Base-by-base conservation (phyloP, 2,113 vertebrate species). In the Caloenas nicobarica region DNA sequence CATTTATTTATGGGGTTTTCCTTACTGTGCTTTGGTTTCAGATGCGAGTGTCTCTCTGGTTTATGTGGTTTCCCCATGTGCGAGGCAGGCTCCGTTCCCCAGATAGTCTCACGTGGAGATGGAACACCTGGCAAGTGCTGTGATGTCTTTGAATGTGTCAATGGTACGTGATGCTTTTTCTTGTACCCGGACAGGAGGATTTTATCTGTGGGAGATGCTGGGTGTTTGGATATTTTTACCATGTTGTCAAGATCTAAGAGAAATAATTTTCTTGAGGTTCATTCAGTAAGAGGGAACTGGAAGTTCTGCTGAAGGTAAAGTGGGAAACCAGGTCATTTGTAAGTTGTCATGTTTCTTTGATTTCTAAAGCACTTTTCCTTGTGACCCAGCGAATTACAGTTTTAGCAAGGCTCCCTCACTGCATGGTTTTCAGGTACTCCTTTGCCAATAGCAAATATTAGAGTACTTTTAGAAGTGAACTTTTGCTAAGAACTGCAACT, bases 51-150 rank as follows among this genome's bases (percentile, higher is more conserved):
- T 98, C 98, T 98, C 96, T 98, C 98, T 88, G 98, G 98, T 80
- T 97, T 98, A 81, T 99, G 99, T 97, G 97, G 97, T 93, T 98
- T 98, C 95, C 98, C 98, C 89, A 96, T 98, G 97, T 99, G 99
- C 90, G 98, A 98, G 96, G 97, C 97, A 76, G 98, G 98, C 97
- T 98, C 98, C 86, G 85, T 97, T 88, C 98, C 98, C 86, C 98
- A 98, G 92, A 98, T 98, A 94, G 97, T 99, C 94, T 98, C 98
- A 5, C 98, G 97, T 88, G 99, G 98, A 94, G 98, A 98, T 82
- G 98, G 98, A 93, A 98, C 98, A 89, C 98, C 99, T n/a, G 99
- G 99, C 95, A 98, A 98, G 95, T 99, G 99, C 98, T 99, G 99
- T 96, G 98, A 99, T 98, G 98, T 98, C 96, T 98, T 99, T 96